Conservation (phyloP, 2,888 invertebrate species). For the Teinopalpus imperialis region DNA sequence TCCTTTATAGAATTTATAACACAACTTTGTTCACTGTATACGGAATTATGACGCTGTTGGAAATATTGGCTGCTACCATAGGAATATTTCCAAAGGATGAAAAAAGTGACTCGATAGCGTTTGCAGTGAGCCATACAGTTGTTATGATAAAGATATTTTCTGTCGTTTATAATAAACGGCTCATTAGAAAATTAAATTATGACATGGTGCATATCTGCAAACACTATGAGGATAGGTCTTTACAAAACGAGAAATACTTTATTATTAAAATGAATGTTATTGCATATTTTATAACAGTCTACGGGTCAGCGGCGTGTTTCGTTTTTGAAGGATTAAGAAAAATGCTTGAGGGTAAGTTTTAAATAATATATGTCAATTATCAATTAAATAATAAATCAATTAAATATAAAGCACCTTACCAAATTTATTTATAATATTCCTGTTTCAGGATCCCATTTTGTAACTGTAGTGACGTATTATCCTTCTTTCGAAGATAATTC, state of each 20-base stretch:
- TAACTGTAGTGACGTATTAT: constrained; percentile 65
- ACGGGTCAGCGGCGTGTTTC: constrained; percentile 50
- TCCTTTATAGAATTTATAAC: constrained; percentile 49
- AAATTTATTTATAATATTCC: too few species aligned
- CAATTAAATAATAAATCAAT: too few species aligned
- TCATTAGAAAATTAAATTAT: constrained; percentile 50
- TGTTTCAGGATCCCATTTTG: constrained; percentile 61
- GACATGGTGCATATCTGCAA: constrained; percentile 57
- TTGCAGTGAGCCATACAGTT: constrained; percentile 63
- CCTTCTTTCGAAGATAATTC: constrained; percentile 57
- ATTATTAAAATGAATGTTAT: constrained; percentile 60
- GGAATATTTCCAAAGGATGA: constrained; percentile 66
- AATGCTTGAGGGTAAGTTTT: constrained; percentile 44
- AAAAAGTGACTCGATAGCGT: constrained; percentile 60
- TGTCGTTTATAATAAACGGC: constrained; percentile 50
- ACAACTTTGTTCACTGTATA: constrained; percentile 48
- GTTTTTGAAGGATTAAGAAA: constrained; percentile 65
- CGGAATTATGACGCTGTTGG: constrained; percentile 57
- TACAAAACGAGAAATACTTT: constrained; percentile 54
- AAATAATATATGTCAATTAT: too few species aligned
- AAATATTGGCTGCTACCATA: constrained; percentile 57
- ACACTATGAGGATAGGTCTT: constrained; percentile 45
- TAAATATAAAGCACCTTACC: too few species aligned
- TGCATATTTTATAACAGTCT: constrained; percentile 51
- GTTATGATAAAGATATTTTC: constrained; percentile 62